These are phyloP conservation scores for Haplochromis burtoni DNA, from an alignment of 2,113 vertebrate genomes.

Conservation along the genomic window DNA sequence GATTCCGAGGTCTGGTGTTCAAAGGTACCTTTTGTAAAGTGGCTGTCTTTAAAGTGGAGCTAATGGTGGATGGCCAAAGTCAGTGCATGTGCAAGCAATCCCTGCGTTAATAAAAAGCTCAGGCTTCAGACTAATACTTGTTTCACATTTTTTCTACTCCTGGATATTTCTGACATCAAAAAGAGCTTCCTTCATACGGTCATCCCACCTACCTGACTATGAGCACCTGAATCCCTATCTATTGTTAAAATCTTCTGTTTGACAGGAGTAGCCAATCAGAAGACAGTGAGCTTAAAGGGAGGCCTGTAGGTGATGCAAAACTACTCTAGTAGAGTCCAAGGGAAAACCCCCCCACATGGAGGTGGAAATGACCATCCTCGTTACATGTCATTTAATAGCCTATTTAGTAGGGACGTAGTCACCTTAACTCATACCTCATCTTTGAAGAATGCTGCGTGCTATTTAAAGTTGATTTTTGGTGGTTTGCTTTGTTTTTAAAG, in stretches of 20 bases:
- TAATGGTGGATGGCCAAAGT: not conserved
- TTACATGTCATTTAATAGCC: not conserved
- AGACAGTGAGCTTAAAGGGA: not conserved
- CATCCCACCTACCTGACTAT: not conserved
- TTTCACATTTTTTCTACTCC: not conserved
- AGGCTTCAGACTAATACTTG: not conserved
- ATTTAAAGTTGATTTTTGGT: not conserved
- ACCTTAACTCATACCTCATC: not conserved
- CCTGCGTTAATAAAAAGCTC: not conserved
- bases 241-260: not conserved
- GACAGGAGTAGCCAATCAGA: not conserved
- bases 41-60: not conserved
- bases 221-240: not conserved
- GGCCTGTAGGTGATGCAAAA: not conserved
- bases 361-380: not conserved
- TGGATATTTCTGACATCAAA: not conserved
- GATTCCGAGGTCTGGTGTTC: not conserved
- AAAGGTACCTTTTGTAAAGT: not conserved
- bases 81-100: not conserved
- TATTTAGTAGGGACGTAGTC: not conserved
- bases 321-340: not conserved
- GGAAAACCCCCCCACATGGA: fast-evolving
- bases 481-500: not conserved
- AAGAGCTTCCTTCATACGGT: not conserved
- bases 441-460: not conserved